Percentiles rank a stretch among this genome's conserved stretches.
Conservation (phyloP, 2,113 vertebrate genomes). For the Pelodiscus sinensis region DNA sequence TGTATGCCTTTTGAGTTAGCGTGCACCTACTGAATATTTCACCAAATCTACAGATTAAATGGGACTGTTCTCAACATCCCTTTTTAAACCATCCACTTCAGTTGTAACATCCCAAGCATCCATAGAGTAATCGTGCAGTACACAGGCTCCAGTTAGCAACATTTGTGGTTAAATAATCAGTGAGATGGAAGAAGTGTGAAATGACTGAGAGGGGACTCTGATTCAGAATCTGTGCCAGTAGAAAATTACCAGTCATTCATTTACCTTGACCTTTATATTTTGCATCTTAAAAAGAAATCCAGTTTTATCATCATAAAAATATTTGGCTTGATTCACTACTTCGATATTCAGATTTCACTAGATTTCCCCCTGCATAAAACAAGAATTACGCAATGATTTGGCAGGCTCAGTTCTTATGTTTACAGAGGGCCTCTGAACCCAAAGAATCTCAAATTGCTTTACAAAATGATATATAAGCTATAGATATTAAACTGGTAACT, state of each 20-base stretch:
- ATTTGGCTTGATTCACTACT: not conserved
- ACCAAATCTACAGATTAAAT: not conserved
- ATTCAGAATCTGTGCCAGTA: not conserved
- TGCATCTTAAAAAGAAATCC: not conserved
- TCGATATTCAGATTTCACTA: too few relatives aligned
- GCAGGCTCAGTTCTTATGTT: not conserved
- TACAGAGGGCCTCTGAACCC: not conserved
- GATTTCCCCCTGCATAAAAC: not conserved
- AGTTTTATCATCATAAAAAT: not conserved
- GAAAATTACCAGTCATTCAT: not conserved
- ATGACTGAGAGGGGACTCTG: not conserved
- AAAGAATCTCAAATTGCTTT: not conserved
- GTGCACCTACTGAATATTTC: not conserved
- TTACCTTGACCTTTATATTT: not conserved
- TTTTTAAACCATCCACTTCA: not conserved
- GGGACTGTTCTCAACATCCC: not conserved
- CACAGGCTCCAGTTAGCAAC: accelerated
- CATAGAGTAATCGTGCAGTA: not conserved
- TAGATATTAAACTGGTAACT: not conserved
- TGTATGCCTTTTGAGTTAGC: not conserved
- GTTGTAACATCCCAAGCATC: not conserved
- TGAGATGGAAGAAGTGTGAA: not conserved
- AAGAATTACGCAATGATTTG: not conserved
- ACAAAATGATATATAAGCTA: not conserved
- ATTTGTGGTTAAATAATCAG: not conserved